A percentile compares a stretch with the other conserved stretches of the same genome.
Conservation (phyloP, 2,113 vertebrate species). For the Gallinago undulata region DNA sequence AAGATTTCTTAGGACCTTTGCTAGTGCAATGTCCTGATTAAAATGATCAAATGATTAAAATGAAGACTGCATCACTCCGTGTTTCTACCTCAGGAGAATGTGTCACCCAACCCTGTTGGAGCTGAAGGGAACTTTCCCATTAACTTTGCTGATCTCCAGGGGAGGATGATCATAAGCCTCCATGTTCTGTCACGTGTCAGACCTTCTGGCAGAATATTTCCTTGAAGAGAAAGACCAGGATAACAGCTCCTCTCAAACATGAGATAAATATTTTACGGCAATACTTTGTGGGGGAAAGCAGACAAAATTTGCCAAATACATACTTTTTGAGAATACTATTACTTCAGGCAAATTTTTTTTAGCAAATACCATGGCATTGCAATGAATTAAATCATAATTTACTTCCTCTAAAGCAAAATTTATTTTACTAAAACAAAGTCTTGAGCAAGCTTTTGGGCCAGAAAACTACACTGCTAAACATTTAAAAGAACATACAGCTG, state of each 20-base stretch:
- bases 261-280: not conserved
- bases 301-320: not conserved
- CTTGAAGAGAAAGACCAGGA: not conserved
- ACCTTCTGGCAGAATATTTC: not conserved
- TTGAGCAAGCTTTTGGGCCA: not conserved
- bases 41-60: not conserved
- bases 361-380: not conserved
- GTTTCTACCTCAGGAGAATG: not conserved
- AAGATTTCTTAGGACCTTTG: not conserved
- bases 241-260: not conserved
- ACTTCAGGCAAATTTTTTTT: not conserved
- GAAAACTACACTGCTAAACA: not conserved
- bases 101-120: not conserved
- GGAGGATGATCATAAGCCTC: not conserved
- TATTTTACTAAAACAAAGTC: not conserved
- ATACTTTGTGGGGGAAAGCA: not conserved
- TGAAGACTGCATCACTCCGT: not conserved
- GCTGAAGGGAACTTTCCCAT: not conserved
- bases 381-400: not conserved
- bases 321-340: not conserved
- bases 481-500: not conserved
- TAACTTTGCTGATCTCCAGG: not conserved
- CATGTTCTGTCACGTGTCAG: not conserved
- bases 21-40: not conserved
- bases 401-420: not conserved